Percentiles rank a stretch among this genome's conserved stretches.
These are phyloP conservation scores for Styela clava DNA, from an alignment of 23 tunicate species.

Conservation along the genomic window DNA sequence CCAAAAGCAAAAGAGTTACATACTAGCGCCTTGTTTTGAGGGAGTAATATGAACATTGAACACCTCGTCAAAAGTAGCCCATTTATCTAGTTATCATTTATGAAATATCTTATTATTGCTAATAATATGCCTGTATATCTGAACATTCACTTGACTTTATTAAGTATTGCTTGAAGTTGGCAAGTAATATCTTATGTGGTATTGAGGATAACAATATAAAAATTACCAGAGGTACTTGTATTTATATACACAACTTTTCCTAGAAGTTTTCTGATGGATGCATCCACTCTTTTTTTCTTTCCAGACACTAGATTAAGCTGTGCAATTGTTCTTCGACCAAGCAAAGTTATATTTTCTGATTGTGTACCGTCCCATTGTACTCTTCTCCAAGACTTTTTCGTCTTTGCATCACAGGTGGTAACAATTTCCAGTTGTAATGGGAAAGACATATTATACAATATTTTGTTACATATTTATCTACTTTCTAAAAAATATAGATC, in stretches of 20 bases:
- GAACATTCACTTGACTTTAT: no score
- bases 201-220: neutral
- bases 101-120: no score
- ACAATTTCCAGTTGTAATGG: constrained; percentile 41
- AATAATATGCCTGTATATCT: no score
- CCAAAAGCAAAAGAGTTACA: no score
- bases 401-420: constrained; percentile 44
- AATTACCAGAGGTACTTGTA: constrained; percentile 59
- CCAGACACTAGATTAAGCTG: constrained; percentile 83
- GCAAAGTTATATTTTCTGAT: constrained; percentile 74
- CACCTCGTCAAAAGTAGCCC: no score
- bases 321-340: constrained; percentile 45
- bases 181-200: no score
- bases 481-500: no score
- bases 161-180: no score
- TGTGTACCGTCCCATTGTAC: constrained; percentile 72
- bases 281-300: constrained; percentile 44
- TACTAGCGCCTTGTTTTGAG: no score
- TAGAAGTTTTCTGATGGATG: constrained; percentile 47
- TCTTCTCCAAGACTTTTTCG: constrained; percentile 80
- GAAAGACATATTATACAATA: constrained; percentile 1
- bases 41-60: no score
- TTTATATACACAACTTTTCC: constrained; percentile 49
- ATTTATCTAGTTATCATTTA: no score
- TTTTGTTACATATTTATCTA: no score